phyloP scores from a whole-genome alignment of 2,797 vertebrate genomes.

The Pipistrellus nathusii region DNA sequence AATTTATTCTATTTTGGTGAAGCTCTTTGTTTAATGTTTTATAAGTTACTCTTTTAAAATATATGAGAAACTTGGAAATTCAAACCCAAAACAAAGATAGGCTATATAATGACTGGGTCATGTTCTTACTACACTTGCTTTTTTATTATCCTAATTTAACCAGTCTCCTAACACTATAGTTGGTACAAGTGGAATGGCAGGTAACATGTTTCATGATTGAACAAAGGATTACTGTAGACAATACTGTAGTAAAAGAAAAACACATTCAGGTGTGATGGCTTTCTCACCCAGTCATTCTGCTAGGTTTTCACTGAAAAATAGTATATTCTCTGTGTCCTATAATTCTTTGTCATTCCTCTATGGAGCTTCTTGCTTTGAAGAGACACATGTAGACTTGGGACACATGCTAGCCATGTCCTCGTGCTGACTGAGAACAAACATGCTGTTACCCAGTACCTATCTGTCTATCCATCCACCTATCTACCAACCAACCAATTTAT shows the following conservation, averaged over 20 bases:
- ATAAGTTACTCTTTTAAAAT: slow-evolving; percentile 5
- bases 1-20: background rate
- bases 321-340: background rate
- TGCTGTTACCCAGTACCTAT: background rate
- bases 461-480: too few species aligned
- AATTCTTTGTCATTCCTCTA: background rate
- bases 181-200: background rate
- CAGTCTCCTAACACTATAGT: background rate
- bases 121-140: background rate
- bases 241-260: background rate
- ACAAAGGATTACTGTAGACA: background rate
- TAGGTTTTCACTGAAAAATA: background rate
- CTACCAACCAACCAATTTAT: background rate
- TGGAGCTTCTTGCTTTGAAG: background rate
- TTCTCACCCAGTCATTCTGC: background rate
- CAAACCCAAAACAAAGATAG: background rate
- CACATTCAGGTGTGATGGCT: background rate
- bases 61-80: background rate
- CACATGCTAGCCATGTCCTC: background rate
- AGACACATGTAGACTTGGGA: background rate
- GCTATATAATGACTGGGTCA: background rate
- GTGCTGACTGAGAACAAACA: background rate
- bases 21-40: slow-evolving; percentile 26
- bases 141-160: background rate
- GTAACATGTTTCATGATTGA: background rate